phyloP scores from a whole-genome alignment of 1,140 invertebrate genomes.

The Octopus bimaculoides region DNA sequence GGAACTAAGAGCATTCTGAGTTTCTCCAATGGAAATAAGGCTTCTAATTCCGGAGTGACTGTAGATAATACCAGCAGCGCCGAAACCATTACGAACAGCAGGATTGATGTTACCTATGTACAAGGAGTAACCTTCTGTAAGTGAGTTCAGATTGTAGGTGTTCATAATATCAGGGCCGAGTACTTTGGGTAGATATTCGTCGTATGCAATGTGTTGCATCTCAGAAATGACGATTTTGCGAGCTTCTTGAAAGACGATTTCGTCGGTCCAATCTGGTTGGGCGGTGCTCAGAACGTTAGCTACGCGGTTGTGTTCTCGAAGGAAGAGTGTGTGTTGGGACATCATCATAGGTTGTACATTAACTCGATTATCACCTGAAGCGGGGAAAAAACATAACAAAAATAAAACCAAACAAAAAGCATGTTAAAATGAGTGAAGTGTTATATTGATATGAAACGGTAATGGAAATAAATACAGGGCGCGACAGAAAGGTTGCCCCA shows the following conservation, averaged over 20 bases:
- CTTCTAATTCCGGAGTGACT: neutral
- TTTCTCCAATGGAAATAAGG: neutral
- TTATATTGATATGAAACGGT: constrained; percentile 12
- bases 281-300: constrained; percentile 71
- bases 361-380: constrained; percentile 26
- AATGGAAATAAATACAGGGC: constrained; percentile 20
- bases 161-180: constrained; percentile 60
- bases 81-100: constrained; percentile 8
- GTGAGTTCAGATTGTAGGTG: constrained; percentile 24
- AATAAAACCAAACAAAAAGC: constrained; percentile 10
- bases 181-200: constrained; percentile 82
- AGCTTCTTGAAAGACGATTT: constrained; percentile 87
- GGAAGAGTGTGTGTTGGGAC: constrained; percentile 92
- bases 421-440: neutral
- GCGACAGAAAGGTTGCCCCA: no score
- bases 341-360: constrained; percentile 63
- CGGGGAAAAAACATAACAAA: constrained; percentile 17
- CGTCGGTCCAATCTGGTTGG: constrained; percentile 93
- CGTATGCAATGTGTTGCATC: constrained; percentile 78
- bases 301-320: constrained; percentile 90
- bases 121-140: no score
- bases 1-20: no score
- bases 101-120: neutral
- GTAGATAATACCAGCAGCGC: neutral
- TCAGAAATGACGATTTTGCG: constrained; percentile 74